Evolutionary conservation across 2,797 vertebrate species (phyloP).

Genomic region (Malurus leucopterus): DNA sequence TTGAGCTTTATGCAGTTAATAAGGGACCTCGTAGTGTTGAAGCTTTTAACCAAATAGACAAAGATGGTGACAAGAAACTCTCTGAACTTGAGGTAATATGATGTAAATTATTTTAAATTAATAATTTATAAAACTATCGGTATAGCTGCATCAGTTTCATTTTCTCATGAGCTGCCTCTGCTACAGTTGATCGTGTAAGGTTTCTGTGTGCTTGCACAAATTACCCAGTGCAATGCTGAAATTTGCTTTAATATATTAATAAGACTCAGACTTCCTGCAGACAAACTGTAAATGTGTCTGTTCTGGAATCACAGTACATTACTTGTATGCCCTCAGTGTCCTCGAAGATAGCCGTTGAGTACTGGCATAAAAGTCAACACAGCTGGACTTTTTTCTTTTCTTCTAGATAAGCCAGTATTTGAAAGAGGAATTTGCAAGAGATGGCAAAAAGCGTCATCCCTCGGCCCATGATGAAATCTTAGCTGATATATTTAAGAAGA

Average conservation of each 20-base stretch:
- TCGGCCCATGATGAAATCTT: slow-evolving; percentile 83
- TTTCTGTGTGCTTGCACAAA: neutral
- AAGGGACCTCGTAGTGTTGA: slow-evolving; percentile 91
- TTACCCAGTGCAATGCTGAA: neutral
- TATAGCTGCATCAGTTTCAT: neutral
- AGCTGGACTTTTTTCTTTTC: neutral
- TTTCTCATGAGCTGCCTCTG: neutral
- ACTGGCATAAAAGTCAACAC: neutral
- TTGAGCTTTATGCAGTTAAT: slow-evolving; percentile 87
- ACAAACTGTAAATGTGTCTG: neutral
- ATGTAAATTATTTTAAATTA: neutral
- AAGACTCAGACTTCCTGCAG: neutral
- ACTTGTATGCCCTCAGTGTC: fast-evolving
- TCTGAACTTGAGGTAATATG: slow-evolving; percentile 85
- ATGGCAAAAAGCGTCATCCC: slow-evolving; percentile 79
- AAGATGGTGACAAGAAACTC: slow-evolving; percentile 81
- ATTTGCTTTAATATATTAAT: neutral
- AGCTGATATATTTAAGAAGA: slow-evolving; percentile 88
- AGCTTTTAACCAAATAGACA: slow-evolving; percentile 86
- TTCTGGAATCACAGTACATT: neutral
- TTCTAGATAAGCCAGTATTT: slow-evolving; percentile 85
- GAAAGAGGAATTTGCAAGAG: slow-evolving; percentile 84
- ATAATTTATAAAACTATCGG: neutral
- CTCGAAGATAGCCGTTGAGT: neutral
- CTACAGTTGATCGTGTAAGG: neutral